Base-by-base conservation (phyloP, 2,888 invertebrate species). In the Germaria angustata region DNA sequence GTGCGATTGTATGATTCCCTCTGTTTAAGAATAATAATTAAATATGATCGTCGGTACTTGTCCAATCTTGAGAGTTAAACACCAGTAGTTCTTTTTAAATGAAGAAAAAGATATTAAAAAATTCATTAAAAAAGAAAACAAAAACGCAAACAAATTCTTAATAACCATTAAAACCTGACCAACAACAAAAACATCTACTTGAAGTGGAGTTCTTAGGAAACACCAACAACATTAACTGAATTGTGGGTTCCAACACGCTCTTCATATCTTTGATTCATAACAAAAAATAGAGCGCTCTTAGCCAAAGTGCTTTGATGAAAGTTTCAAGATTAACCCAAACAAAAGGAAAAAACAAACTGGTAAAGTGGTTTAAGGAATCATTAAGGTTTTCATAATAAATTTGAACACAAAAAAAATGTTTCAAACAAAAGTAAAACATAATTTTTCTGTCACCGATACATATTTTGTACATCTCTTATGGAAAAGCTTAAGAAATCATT, bases 41-140 rank as follows among this genome's bases (percentile, higher is more conserved):
- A 57, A 61, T 49, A 72, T 20, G 39, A 51, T 61, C 71, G 36
- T 39, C 41, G 24, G n/a, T 53, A 73, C 73, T 73, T 73, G 73
- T 41, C 61, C 51, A 66, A 53, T 36, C n/a, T 63, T 51, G 53
- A 80, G 80, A 76, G 80, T 34, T 80, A 75, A 80, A 80, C 75
- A 80, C 80, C 69, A 80, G 80, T 76, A 80, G 80, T 80, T 53
- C 41, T 71, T 61, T 53, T 36, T 20, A 28, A 39, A 28, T 75
- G 13, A 44, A 20, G 28, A 39, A 17, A 32, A 24, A 36, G 34
- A 22, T 7, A 13, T 17, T 0, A 15, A 32, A 11, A 49, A n/a
- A n/a, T n/a, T n/a, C 9, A 22, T 5, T 34, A 32, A 34, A 32
- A 5, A 73, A 4, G n/a, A 7, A 63, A 22, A 63, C 15, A 28